A percentile compares a stretch with the other conserved stretches of the same genome.
Conservation (phyloP, 1,140 invertebrate genomes). For the Pogonomyrmex barbatus region DNA sequence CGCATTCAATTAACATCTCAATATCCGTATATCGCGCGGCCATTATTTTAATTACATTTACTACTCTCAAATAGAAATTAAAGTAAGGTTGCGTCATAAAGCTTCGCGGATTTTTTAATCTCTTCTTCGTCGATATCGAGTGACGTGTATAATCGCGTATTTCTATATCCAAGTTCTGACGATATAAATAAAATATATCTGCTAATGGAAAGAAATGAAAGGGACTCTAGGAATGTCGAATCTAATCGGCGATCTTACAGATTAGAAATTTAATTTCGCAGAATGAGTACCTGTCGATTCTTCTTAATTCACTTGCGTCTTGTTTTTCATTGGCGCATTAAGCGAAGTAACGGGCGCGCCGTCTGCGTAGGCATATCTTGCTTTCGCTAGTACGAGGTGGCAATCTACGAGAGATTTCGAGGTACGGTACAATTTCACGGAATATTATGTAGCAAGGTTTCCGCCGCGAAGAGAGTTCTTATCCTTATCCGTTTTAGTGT, state of each 20-base stretch:
- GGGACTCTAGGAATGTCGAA: background rate
- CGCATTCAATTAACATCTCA: constrained; percentile 64
- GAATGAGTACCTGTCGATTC: constrained; percentile 13
- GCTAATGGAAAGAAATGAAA: background rate
- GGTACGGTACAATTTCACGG: constrained; percentile 2
- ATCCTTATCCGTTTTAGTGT: background rate
- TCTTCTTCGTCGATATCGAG: constrained; percentile 5
- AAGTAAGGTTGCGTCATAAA: constrained; percentile 9
- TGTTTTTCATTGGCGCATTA: constrained; percentile 16
- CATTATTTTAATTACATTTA: constrained; percentile 62
- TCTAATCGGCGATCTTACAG: constrained; percentile 28
- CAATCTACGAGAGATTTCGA: background rate
- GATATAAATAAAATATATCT: too few species aligned
- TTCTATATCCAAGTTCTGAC: background rate
- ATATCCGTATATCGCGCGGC: constrained; percentile 38
- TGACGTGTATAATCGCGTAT: background rate
- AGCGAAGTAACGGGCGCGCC: constrained; percentile 15
- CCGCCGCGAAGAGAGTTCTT: constrained; percentile 1
- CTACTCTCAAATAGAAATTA: constrained; percentile 13
- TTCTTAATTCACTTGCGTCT: constrained; percentile 30
- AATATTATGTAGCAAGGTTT: constrained; percentile 11
- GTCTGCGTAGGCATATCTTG: background rate
- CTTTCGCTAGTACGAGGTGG: background rate
- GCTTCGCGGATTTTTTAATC: constrained; percentile 5
- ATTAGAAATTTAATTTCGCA: constrained; percentile 43